These are phyloP conservation scores for Pelecanoides urinatrix DNA, from an alignment of 2,113 vertebrate species.

Conservation along the genomic window DNA sequence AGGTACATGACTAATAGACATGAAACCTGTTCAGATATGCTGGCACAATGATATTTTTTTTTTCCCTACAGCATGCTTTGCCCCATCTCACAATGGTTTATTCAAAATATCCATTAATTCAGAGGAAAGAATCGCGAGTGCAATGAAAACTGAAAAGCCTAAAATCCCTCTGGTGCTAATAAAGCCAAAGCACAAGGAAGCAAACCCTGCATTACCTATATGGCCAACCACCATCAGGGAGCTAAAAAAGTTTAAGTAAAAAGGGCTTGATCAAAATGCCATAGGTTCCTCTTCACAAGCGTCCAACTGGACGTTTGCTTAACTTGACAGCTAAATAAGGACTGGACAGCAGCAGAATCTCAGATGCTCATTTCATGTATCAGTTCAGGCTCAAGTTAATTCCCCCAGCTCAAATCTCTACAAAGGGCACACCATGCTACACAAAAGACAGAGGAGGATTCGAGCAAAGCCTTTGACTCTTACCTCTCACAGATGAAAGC, in stretches of 20 bases:
- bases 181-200: background rate
- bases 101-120: slow-evolving; percentile 41
- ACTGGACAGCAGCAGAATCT: background rate
- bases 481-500: background rate
- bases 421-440: background rate
- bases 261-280: background rate
- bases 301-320: background rate
- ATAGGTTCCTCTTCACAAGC: background rate
- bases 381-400: background rate
- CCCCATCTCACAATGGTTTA: background rate
- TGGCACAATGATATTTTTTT: background rate
- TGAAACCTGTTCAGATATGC: background rate
- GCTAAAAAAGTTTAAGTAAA: background rate
- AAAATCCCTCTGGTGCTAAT: background rate
- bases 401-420: background rate
- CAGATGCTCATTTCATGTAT: background rate
- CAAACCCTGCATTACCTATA: background rate
- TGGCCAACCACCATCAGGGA: background rate
- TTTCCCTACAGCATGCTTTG: background rate
- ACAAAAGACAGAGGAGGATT: background rate
- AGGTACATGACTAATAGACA: background rate
- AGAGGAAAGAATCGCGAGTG: background rate
- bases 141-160: background rate
- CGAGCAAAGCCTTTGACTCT: background rate
- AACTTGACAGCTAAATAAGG: background rate